phyloP scores from a whole-genome alignment of 1,140 invertebrate genomes.

The Bombus cullumanus region DNA sequence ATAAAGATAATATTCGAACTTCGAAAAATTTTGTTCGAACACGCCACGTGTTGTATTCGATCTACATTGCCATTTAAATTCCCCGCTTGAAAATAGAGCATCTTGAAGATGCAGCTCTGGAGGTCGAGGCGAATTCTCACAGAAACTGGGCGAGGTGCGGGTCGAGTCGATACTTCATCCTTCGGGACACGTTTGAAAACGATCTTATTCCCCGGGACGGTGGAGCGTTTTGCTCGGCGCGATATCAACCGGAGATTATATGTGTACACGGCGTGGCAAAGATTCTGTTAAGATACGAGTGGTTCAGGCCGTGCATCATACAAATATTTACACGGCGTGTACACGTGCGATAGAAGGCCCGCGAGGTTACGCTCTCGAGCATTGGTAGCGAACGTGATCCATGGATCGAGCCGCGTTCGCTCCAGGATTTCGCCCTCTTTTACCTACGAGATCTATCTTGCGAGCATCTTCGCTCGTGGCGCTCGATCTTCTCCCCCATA shows the following conservation, averaged over 20 bases:
- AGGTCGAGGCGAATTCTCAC: not conserved
- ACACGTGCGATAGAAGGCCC: conserved; percentile 56
- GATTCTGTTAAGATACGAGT: conserved; percentile 57
- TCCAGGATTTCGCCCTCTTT: conserved; percentile 43
- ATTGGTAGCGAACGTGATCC: conserved; percentile 63
- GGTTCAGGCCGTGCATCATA: conserved; percentile 61
- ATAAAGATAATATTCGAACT: too few species aligned
- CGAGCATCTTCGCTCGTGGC: conserved; percentile 21
- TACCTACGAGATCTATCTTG: conserved; percentile 51
- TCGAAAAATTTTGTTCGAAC: too few species aligned
- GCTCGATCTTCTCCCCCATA: not conserved
- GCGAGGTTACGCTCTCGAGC: conserved; percentile 45
- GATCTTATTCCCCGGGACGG: conserved; percentile 44
- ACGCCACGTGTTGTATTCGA: too few species aligned
- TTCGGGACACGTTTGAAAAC: conserved; percentile 37
- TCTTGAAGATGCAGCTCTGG: not conserved
- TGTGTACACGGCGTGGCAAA: conserved; percentile 43
- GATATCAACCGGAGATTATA: conserved; percentile 59
- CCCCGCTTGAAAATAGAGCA: too few species aligned
- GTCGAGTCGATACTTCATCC: conserved; percentile 43
- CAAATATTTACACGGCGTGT: conserved; percentile 68
- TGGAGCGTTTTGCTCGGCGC: conserved; percentile 40
- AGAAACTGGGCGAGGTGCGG: conserved; percentile 20
- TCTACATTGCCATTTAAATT: too few species aligned
- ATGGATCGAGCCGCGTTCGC: conserved; percentile 54